A percentile compares a stretch with the other conserved stretches of the same genome.
Conservation (phyloP, 2,797 vertebrate species). For the Falco naumanni region DNA sequence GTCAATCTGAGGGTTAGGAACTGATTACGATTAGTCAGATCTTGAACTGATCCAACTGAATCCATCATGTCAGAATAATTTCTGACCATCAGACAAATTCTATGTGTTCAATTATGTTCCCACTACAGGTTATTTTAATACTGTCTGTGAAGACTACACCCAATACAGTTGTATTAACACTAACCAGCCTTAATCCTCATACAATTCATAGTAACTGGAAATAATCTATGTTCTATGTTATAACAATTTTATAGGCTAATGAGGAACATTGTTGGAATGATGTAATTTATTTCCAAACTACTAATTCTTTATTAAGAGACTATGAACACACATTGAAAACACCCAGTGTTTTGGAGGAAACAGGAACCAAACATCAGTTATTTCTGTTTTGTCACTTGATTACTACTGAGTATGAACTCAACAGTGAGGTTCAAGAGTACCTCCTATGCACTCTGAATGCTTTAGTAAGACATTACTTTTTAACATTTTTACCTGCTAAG, state of each 20-base stretch:
- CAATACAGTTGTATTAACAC: neutral
- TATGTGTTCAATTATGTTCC: neutral
- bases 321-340: neutral
- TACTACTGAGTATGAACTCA: neutral
- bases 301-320: neutral
- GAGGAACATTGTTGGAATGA: neutral
- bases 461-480: neutral
- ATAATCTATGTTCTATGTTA: neutral
- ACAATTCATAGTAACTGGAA: neutral
- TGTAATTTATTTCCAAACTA: neutral
- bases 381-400: neutral
- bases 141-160: neutral
- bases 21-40: neutral
- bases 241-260: neutral
- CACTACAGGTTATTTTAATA: neutral
- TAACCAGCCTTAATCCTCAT: neutral
- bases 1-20: neutral
- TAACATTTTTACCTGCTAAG: neutral
- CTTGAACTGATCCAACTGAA: neutral
- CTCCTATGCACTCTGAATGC: neutral
- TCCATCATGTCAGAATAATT: neutral
- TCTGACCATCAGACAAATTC: neutral
- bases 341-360: neutral
- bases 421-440: neutral
- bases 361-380: neutral